A percentile compares a stretch with the other conserved stretches of the same genome.
phyloP scores from a whole-genome alignment of 2,888 invertebrate species.

The Lymantria monacha region DNA sequence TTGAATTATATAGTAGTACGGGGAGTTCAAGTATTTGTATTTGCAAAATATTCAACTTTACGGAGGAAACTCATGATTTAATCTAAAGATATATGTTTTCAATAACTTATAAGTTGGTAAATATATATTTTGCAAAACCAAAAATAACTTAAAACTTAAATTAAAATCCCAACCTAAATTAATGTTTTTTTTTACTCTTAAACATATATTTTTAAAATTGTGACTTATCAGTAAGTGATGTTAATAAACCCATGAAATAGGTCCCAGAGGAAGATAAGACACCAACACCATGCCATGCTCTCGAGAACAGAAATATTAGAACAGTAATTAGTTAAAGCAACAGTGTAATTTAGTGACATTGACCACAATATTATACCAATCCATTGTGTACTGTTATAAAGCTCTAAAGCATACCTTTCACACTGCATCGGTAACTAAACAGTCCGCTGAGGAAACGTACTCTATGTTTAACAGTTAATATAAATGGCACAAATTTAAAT shows the following conservation, averaged over 20 bases:
- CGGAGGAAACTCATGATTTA: too few relatives aligned
- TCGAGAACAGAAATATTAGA: conserved; percentile 10
- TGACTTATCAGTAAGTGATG: conserved; percentile 2
- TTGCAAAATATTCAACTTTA: not conserved
- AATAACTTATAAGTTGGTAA: too few relatives aligned
- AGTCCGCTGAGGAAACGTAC: too few relatives aligned
- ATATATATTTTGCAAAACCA: too few relatives aligned
- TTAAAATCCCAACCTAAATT: not conserved
- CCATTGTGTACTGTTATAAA: not conserved
- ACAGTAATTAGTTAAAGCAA: conserved; percentile 11
- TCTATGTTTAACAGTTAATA: too few relatives aligned
- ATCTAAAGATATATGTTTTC: too few relatives aligned
- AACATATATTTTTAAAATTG: not conserved
- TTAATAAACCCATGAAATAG: conserved; percentile 9
- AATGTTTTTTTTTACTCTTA: not conserved
- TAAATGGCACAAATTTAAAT: too few relatives aligned
- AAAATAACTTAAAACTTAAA: too few relatives aligned
- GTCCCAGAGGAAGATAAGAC: conserved; percentile 19
- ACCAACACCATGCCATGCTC: conserved; percentile 56
- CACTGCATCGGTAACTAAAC: too few relatives aligned
- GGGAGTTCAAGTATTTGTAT: conserved; percentile 1
- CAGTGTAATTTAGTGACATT: conserved; percentile 11
- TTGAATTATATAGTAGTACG: conserved; percentile 6
- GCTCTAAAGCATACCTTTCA: not conserved
- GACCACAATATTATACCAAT: not conserved